Evolutionary conservation across 1,140 invertebrate species (phyloP).

Genomic region (Atopsyche davidsoni): DNA sequence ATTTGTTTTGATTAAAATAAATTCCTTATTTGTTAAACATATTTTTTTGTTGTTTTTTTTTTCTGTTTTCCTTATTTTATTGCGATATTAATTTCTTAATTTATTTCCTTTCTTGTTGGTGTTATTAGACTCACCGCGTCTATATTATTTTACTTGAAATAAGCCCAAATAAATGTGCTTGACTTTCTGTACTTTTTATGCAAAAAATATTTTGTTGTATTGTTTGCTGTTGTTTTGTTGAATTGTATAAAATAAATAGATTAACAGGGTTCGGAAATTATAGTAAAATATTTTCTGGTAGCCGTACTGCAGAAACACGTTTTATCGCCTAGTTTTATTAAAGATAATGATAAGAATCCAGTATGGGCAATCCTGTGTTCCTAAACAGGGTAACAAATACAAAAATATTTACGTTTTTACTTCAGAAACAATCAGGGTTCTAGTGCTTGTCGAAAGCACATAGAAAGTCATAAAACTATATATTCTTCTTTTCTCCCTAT

Average conservation of each 20-base stretch:
- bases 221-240: background rate
- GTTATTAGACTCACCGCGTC: no score
- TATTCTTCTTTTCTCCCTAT: no score
- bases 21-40: constrained; percentile 25
- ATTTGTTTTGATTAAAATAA: constrained; percentile 29
- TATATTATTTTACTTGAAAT: background rate
- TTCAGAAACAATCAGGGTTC: no score
- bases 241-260: constrained; percentile 7
- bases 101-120: no score
- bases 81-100: background rate
- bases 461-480: no score
- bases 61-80: constrained; percentile 9
- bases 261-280: constrained; percentile 15
- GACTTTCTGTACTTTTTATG: background rate
- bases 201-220: background rate
- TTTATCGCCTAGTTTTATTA: no score
- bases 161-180: background rate
- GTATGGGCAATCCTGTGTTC: no score
- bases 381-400: no score
- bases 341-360: no score
- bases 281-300: constrained; percentile 16
- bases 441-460: no score
- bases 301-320: constrained; percentile 1
- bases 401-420: no score
- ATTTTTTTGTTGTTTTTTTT: constrained; percentile 21